Conservation (phyloP, 2,888 invertebrate genomes). For the Encarsia formosa region DNA sequence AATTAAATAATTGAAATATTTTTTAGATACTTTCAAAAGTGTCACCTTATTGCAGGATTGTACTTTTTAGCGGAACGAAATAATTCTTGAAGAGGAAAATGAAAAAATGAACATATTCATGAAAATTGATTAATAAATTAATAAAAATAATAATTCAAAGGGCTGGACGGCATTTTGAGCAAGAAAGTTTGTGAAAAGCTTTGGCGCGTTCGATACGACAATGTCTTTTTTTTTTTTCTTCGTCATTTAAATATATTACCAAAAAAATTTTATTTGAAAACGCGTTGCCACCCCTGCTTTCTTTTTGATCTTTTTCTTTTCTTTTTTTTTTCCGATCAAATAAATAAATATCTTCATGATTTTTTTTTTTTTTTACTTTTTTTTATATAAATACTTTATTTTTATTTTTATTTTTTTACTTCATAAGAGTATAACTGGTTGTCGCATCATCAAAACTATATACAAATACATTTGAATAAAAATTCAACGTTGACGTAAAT, state of each 20-base stretch:
- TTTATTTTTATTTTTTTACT: constrained; percentile 36
- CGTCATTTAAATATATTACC: too few relatives aligned
- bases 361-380: constrained; percentile 27
- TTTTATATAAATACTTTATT: constrained; percentile 42
- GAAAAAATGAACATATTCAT: constrained; percentile 21
- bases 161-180: constrained; percentile 25
- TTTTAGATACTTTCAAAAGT: too few relatives aligned
- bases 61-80: constrained; percentile 21
- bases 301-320: constrained; percentile 12
- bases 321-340: constrained; percentile 24
- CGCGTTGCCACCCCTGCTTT: constrained; percentile 47
- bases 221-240: constrained; percentile 6
- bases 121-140: constrained; percentile 24
- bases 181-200: constrained; percentile 10
- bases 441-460: constrained; percentile 33
- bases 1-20: too few relatives aligned
- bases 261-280: constrained; percentile 32
- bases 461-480: constrained; percentile 35
- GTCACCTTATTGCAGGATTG: too few relatives aligned
- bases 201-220: constrained; percentile 20
- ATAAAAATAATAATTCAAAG: constrained; percentile 22
- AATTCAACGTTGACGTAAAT: constrained; percentile 29
- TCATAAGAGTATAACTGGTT: constrained; percentile 33
- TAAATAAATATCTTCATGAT: constrained; percentile 17
- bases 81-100: constrained; percentile 9